A percentile compares a stretch with the other conserved stretches of the same genome.
These are phyloP conservation scores for Prosapia bicincta DNA, from an alignment of 2,888 invertebrate species.

Conservation along the genomic window DNA sequence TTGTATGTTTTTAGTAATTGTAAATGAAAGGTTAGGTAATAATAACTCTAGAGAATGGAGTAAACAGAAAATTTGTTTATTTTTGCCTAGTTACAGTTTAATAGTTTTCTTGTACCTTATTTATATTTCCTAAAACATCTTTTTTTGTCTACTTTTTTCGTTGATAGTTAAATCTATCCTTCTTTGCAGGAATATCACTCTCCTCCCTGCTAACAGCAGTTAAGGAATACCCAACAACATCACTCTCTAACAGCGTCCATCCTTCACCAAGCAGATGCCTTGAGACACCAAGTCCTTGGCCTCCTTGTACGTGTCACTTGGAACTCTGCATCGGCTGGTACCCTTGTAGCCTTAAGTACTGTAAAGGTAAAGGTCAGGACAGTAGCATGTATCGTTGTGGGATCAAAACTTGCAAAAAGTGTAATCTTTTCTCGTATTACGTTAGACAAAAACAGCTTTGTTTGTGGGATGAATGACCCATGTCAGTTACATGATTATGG, in stretches of 20 bases:
- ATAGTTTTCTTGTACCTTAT: too few relatives aligned
- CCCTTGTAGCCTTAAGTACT: conserved; percentile 93
- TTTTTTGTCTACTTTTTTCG: too few relatives aligned
- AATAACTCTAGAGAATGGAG: too few relatives aligned
- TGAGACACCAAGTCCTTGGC: conserved; percentile 62
- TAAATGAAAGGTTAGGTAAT: too few relatives aligned
- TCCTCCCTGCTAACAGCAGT: conserved; percentile 68
- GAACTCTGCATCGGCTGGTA: conserved; percentile 91
- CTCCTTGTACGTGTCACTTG: conserved; percentile 79
- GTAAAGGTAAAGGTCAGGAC: conserved; percentile 72
- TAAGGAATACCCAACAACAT: conserved; percentile 51
- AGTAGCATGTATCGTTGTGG: conserved; percentile 67
- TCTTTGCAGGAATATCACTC: conserved; percentile 62
- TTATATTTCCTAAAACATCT: too few relatives aligned
- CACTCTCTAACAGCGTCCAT: conserved; percentile 21
- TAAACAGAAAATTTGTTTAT: too few relatives aligned
- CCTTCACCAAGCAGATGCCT: conserved; percentile 53
- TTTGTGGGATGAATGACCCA: conserved; percentile 71
- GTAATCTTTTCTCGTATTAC: conserved; percentile 83
- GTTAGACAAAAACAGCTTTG: conserved; percentile 79
- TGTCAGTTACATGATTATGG: background rate
- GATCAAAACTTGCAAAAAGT: conserved; percentile 91
- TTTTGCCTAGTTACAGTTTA: too few relatives aligned
- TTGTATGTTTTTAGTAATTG: too few relatives aligned
- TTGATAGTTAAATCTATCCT: too few relatives aligned